Evolutionary conservation across 1,140 invertebrate genomes (phyloP), one percentile per base, ranked within the genome.

Genomic region (Sycophaga agraensis): DNA sequence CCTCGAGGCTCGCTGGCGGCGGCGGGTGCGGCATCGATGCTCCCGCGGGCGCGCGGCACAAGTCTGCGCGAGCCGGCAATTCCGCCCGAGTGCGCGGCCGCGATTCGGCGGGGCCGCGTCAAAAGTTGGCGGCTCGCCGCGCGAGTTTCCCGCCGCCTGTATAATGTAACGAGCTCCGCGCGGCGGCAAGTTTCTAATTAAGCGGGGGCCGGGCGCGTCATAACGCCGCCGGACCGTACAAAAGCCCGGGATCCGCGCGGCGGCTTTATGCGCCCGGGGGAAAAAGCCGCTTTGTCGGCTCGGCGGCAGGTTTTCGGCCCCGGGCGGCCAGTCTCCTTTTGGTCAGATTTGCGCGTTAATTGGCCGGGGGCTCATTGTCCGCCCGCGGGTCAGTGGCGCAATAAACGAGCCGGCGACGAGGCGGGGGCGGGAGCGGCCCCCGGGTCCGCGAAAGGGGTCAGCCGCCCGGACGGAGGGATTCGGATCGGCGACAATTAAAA

Each of bases 101-200:
- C 75, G 74, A 4, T 21, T 24, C 22, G 16, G 11, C 42, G 21
- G 3, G 72, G 68, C 65, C 67, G 54, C 63, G 63, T 61, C n/a
- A n/a, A n/a, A n/a, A n/a, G n/a, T n/a, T n/a, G n/a, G n/a, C n/a
- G 19, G 19, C 1, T 37, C 54, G 59, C 65, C 65, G 61, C 65
- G 64, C 59, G 68, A 76, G 73, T 76, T 74, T 72, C 71, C 71
- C 69, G 67, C n/a, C n/a, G n/a, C n/a, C n/a, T 75, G 75, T 77
- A 79, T 81, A 79, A 81, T 81, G 74, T 78, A 81, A 79, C 76
- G 73, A 79, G 70, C 74, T 67, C 28, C 12, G 7, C n/a, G 4
- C 43, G 46, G 5, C 40, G 16, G 35, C 45, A 75, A 80, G 74
- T 80, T 81, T 78, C 76, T 81, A 81, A 81, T 81, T 81, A 81